phyloP scores from a whole-genome alignment of 1,140 invertebrate genomes.

The Neuroterus valhalla region DNA sequence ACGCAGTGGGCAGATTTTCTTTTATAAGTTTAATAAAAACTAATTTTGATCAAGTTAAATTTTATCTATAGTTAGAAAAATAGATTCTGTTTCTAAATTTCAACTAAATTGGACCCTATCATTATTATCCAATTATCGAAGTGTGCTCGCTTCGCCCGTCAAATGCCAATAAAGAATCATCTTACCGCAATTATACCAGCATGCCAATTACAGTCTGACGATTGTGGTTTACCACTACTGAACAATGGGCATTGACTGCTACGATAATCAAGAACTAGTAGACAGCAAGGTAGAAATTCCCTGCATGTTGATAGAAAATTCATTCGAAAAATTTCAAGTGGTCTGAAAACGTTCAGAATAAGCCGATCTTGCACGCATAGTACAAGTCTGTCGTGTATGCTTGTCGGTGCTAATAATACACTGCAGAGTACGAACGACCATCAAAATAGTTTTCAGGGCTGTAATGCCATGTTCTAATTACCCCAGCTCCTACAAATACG shows the following conservation, averaged over 20 bases:
- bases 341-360: constrained; percentile 48
- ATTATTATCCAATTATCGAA: neutral
- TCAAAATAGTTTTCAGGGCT: constrained; percentile 69
- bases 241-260: constrained; percentile 16
- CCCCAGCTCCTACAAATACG: no score
- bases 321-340: constrained; percentile 37
- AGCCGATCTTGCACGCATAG: constrained; percentile 55
- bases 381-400: constrained; percentile 63
- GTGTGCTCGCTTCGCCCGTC: neutral
- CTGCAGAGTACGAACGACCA: constrained; percentile 53
- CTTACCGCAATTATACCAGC: constrained; percentile 12
- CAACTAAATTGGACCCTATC: neutral
- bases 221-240: constrained; percentile 18
- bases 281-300: neutral
- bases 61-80: no score
- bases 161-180: constrained; percentile 10
- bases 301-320: constrained; percentile 37
- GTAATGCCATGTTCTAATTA: constrained; percentile 45
- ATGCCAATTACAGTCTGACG: neutral
- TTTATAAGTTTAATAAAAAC: no score
- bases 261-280: constrained; percentile 4
- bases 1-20: no score
- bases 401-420: constrained; percentile 67
- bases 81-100: neutral
- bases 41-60: no score